These are phyloP conservation scores for Drosophila putrida DNA, from an alignment of 2,888 invertebrate species.

Conservation along the genomic window DNA sequence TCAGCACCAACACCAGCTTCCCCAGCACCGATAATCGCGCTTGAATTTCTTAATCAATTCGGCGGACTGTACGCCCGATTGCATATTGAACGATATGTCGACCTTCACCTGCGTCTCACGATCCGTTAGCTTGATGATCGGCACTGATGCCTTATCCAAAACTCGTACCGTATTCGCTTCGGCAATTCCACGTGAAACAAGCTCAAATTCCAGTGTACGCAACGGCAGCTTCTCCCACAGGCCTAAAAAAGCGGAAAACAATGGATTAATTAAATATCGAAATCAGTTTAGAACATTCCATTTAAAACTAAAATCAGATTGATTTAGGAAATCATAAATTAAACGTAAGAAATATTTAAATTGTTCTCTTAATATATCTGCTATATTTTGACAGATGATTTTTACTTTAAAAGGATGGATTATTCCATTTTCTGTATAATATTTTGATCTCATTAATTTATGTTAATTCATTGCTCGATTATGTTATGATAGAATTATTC, in stretches of 20 bases:
- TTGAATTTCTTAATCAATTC: constrained; percentile 97
- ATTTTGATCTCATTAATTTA: too few relatives aligned
- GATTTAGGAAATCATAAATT: too few relatives aligned
- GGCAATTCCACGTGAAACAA: constrained; percentile 95
- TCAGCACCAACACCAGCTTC: constrained; percentile 97
- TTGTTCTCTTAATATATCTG: too few relatives aligned
- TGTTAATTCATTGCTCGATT: too few relatives aligned
- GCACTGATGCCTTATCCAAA: constrained; percentile 98
- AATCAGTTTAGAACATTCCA: background rate
- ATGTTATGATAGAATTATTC: too few relatives aligned
- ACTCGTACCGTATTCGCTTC: constrained; percentile 96
- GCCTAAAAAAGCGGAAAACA: constrained; percentile 54
- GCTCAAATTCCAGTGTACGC: constrained; percentile 95
- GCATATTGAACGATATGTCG: constrained; percentile 99
- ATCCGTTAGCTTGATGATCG: constrained; percentile 98
- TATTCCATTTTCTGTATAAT: too few relatives aligned
- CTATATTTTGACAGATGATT: too few relatives aligned
- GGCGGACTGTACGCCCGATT: constrained; percentile 98
- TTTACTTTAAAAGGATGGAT: too few relatives aligned
- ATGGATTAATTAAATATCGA: too few relatives aligned
- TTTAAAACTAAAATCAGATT: too few relatives aligned
- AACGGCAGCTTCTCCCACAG: constrained; percentile 97
- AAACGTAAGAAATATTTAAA: too few relatives aligned
- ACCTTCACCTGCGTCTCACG: constrained; percentile 93
- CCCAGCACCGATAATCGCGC: constrained; percentile 94